Percentiles rank a stretch among this genome's conserved stretches.
Conservation (phyloP, 2,888 invertebrate species). For the Mesodorylaimus sp. region DNA sequence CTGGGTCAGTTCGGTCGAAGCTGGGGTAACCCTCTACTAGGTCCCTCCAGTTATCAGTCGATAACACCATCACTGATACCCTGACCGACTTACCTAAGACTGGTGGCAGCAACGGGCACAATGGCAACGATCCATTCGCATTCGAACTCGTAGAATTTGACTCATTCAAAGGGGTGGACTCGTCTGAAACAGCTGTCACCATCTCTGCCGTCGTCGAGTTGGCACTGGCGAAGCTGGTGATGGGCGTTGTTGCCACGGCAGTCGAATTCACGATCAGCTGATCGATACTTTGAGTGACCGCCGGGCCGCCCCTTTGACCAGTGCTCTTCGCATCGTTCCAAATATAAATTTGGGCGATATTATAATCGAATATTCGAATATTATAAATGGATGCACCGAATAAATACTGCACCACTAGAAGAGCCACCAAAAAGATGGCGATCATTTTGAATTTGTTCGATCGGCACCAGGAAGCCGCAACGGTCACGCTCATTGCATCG, state of each 20-base stretch:
- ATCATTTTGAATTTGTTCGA: neutral
- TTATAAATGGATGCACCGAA: slow-evolving; percentile 3
- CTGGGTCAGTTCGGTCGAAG: too few species aligned
- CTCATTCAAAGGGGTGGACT: too few species aligned
- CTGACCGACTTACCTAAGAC: slow-evolving; percentile 4
- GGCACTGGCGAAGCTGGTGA: neutral
- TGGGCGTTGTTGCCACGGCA: neutral
- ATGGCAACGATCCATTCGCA: too few species aligned
- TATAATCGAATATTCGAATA: neutral
- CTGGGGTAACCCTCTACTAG: too few species aligned
- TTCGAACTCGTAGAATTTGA: too few species aligned
- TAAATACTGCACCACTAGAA: neutral
- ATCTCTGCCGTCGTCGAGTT: neutral
- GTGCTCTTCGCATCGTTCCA: neutral
- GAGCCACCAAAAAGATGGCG: neutral
- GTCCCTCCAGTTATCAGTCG: too few species aligned
- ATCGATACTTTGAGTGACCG: neutral
- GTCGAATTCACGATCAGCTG: neutral
- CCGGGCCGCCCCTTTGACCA: too few species aligned
- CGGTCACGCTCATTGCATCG: too few species aligned
- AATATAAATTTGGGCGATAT: neutral
- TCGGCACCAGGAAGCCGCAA: too few species aligned
- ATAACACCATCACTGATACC: too few species aligned
- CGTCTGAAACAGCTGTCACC: neutral
- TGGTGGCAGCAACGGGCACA: slow-evolving; percentile 8